Evolutionary conservation across 2,113 vertebrate genomes (phyloP).

Genomic region (Capricornis sumatraensis): DNA sequence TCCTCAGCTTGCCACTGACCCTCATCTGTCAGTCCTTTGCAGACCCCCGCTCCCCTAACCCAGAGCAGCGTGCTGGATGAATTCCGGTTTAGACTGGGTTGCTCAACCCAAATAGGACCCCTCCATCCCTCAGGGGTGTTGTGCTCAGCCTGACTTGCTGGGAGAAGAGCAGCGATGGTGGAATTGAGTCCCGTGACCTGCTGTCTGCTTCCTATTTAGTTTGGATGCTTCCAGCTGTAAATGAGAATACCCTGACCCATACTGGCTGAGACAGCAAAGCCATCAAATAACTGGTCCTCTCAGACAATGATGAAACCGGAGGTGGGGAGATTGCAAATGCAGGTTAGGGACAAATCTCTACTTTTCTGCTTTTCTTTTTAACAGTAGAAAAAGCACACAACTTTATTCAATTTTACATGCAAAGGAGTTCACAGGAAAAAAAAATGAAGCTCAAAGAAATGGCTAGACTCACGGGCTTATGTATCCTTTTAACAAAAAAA

Average conservation of each 20-base stretch:
- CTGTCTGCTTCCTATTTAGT: no score
- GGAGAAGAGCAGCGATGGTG: not conserved
- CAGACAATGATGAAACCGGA: no score
- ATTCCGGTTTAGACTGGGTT: not conserved
- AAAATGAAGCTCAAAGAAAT: not conserved
- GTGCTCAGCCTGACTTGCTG: not conserved
- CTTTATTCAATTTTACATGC: not conserved
- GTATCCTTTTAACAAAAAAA: not conserved
- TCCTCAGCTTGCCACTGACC: no score
- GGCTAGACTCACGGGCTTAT: not conserved
- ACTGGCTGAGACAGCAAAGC: not conserved
- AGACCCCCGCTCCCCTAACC: not conserved
- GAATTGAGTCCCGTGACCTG: no score
- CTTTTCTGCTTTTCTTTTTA: not conserved
- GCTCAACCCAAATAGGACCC: not conserved
- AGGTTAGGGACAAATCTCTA: fast-evolving
- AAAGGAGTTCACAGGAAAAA: not conserved
- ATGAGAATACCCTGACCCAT: not conserved
- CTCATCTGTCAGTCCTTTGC: not conserved
- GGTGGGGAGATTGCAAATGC: not conserved
- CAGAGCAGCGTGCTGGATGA: not conserved
- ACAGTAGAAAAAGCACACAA: not conserved
- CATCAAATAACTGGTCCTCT: not conserved
- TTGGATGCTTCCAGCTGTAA: not conserved
- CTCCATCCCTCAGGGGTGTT: not conserved